These are phyloP conservation scores for Ceraclea dissimilis DNA, from an alignment of 2,888 invertebrate genomes.

Conservation along the genomic window DNA sequence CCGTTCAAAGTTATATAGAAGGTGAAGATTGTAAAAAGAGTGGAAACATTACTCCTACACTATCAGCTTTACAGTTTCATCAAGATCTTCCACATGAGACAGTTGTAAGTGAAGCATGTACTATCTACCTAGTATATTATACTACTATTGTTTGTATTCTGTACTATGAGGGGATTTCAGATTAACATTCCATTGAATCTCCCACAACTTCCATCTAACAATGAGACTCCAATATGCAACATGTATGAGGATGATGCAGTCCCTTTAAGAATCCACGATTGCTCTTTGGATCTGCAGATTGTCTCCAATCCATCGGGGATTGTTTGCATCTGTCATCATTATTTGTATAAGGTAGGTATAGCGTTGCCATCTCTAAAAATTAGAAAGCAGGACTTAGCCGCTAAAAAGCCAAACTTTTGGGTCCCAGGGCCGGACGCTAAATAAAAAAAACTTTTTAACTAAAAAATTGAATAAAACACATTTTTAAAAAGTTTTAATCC, in stretches of 20 bases:
- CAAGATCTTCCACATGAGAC: constrained; percentile 81
- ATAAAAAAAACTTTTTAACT: no score
- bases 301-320: constrained; percentile 66
- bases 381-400: no score
- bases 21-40: constrained; percentile 50
- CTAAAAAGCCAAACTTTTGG: no score
- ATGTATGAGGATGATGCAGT: constrained; percentile 76
- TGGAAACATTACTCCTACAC: constrained; percentile 58
- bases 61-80: constrained; percentile 81
- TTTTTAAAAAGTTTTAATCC: no score
- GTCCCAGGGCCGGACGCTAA: no score
- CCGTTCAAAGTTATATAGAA: constrained; percentile 61
- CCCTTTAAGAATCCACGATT: constrained; percentile 73
- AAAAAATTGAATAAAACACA: neutral
- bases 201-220: constrained; percentile 54
- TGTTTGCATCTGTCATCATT: constrained; percentile 75
- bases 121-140: neutral
- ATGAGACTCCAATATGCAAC: constrained; percentile 51
- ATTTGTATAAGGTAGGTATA: constrained; percentile 71
- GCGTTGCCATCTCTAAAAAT: no score
- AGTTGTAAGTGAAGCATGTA: constrained; percentile 65
- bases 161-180: constrained; percentile 40
- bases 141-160: neutral
- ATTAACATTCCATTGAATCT: constrained; percentile 77
- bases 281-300: constrained; percentile 71